phyloP scores from a whole-genome alignment of 2,888 invertebrate species.

The Entomobrya proxima region DNA sequence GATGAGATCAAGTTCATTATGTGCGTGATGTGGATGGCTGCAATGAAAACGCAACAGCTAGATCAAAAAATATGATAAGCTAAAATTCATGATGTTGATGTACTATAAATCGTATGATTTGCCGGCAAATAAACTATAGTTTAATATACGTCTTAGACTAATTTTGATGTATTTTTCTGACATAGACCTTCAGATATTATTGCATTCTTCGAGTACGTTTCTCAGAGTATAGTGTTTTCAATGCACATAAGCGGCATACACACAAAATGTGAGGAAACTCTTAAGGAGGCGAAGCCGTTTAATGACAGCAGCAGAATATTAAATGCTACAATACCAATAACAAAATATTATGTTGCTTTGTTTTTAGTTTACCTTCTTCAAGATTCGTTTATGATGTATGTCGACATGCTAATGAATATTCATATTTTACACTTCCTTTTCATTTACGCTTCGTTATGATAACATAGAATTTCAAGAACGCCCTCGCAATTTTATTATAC shows the following conservation, averaged over 20 bases:
- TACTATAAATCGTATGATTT: neutral
- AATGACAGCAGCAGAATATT: too few relatives aligned
- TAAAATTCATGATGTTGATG: neutral
- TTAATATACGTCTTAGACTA: neutral
- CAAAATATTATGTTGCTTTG: too few relatives aligned
- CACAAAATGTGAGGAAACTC: too few relatives aligned
- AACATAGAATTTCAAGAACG: slow-evolving; percentile 32
- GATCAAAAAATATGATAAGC: slow-evolving; percentile 6
- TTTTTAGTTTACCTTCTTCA: too few relatives aligned
- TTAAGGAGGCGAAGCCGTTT: too few relatives aligned
- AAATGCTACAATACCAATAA: too few relatives aligned
- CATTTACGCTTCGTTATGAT: neutral
- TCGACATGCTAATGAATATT: neutral
- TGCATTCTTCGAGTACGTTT: too few relatives aligned
- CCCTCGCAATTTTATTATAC: slow-evolving; percentile 22
- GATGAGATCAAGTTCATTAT: neutral
- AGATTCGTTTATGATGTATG: neutral
- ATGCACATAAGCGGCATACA: too few relatives aligned
- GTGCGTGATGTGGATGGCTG: slow-evolving; percentile 43
- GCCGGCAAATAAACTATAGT: neutral
- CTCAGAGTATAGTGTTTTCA: too few relatives aligned
- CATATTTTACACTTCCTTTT: neutral
- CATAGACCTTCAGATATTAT: slow-evolving; percentile 42
- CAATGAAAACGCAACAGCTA: slow-evolving; percentile 24
- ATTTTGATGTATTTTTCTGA: neutral